phyloP scores from a whole-genome alignment of 1,140 invertebrate species.

The Hypsibius dujardini region DNA sequence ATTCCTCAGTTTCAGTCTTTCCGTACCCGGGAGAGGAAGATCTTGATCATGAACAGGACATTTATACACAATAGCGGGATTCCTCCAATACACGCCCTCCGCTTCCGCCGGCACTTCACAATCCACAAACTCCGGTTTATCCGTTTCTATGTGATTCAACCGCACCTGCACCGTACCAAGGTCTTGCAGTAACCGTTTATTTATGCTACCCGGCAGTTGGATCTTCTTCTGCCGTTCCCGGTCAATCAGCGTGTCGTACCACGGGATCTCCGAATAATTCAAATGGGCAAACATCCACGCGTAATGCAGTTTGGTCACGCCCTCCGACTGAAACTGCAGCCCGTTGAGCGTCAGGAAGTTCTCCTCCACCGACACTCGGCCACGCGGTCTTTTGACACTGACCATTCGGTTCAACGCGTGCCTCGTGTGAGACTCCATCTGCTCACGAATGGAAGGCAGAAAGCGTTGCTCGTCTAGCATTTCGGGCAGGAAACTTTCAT shows the following conservation, averaged over 20 bases:
- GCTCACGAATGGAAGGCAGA: not conserved
- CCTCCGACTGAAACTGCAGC: not conserved
- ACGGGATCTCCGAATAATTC: not conserved
- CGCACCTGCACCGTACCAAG: not conserved
- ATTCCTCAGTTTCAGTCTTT: too few species aligned
- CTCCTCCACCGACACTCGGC: not conserved
- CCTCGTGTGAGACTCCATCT: not conserved
- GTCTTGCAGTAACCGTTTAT: conserved; percentile 1
- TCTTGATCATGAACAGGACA: conserved; percentile 9
- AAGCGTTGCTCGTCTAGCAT: not conserved
- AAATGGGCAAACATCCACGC: not conserved
- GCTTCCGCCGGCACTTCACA: not conserved
- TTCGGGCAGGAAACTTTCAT: not conserved
- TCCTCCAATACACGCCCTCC: not conserved
- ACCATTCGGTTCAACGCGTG: not conserved
- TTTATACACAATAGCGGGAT: not conserved
- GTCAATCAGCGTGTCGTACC: not conserved
- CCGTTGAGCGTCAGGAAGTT: not conserved
- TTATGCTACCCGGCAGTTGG: not conserved
- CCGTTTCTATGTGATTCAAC: not conserved
- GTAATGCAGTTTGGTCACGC: not conserved
- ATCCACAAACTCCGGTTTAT: not conserved
- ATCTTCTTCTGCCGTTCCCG: not conserved
- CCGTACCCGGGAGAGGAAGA: not conserved
- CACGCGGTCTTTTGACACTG: not conserved